phyloP scores from a whole-genome alignment of 30 jellyfish, hydroid and myxozoan genomes.

The Euphysa ruthae region DNA sequence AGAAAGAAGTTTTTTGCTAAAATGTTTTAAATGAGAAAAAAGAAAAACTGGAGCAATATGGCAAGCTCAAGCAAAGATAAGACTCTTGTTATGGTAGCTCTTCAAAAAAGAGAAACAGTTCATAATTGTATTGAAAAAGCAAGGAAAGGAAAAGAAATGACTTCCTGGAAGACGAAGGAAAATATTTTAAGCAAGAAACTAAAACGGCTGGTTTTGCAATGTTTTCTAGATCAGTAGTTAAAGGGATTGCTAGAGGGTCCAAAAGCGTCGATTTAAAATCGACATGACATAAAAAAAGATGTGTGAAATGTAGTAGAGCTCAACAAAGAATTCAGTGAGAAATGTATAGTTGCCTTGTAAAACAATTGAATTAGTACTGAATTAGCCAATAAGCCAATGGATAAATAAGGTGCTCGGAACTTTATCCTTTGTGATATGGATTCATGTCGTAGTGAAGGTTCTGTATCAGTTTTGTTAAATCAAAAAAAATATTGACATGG shows the following conservation, averaged over 20 bases:
- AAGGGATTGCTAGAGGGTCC: too few relatives aligned
- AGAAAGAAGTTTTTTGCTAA: neutral
- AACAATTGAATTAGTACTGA: too few relatives aligned
- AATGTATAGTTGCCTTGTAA: too few relatives aligned
- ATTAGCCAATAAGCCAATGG: too few relatives aligned
- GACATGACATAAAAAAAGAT: too few relatives aligned
- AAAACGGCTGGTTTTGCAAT: conserved; percentile 23
- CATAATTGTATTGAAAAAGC: neutral
- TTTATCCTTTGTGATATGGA: too few relatives aligned
- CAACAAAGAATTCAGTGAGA: too few relatives aligned
- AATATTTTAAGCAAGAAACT: conserved; percentile 27
- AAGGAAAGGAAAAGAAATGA: conserved; percentile 7
- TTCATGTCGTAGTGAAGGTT: neutral
- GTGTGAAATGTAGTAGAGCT: too few relatives aligned
- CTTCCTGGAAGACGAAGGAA: conserved; percentile 15
- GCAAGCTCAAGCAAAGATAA: neutral
- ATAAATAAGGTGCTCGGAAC: too few relatives aligned
- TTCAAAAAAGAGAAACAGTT: neutral
- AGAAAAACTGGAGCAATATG: neutral
- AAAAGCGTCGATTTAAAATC: too few relatives aligned
- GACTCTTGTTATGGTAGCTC: neutral
- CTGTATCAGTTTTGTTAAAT: neutral
- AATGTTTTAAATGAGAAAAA: neutral
- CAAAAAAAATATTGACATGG: too few relatives aligned
- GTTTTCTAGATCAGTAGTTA: conserved; percentile 14